These are phyloP conservation scores for Patagioenas fasciata DNA, from an alignment of 2,113 vertebrate species.

Conservation along the genomic window DNA sequence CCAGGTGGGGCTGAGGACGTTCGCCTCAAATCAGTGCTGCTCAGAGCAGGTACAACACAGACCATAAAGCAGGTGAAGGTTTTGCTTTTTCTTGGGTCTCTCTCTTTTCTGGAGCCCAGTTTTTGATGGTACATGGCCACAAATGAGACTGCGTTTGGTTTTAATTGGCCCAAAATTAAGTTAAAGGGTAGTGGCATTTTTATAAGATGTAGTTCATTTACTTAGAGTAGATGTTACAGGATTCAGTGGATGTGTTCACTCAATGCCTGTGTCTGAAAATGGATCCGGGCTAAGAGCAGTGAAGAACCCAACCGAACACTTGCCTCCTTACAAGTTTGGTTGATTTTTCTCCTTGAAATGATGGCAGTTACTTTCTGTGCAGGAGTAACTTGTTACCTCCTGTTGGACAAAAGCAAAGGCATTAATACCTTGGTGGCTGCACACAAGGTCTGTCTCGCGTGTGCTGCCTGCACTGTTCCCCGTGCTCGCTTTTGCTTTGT, in stretches of 20 bases:
- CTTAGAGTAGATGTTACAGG: background rate
- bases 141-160: background rate
- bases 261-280: background rate
- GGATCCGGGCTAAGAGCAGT: background rate
- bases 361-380: background rate
- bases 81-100: background rate
- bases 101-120: background rate
- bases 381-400: background rate
- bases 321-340: background rate
- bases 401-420: background rate
- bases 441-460: background rate
- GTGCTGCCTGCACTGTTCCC: background rate
- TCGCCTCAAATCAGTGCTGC: background rate
- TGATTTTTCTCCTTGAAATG: constrained; percentile 8
- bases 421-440: background rate
- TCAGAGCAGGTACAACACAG: background rate
- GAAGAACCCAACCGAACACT: background rate
- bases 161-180: background rate
- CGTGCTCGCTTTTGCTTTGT: background rate
- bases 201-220: background rate
- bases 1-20: background rate
- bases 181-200: background rate
- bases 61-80: background rate
- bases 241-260: background rate
- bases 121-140: background rate